Base-by-base conservation (phyloP, 2,888 invertebrate species). In the Machimus atricapillus region DNA sequence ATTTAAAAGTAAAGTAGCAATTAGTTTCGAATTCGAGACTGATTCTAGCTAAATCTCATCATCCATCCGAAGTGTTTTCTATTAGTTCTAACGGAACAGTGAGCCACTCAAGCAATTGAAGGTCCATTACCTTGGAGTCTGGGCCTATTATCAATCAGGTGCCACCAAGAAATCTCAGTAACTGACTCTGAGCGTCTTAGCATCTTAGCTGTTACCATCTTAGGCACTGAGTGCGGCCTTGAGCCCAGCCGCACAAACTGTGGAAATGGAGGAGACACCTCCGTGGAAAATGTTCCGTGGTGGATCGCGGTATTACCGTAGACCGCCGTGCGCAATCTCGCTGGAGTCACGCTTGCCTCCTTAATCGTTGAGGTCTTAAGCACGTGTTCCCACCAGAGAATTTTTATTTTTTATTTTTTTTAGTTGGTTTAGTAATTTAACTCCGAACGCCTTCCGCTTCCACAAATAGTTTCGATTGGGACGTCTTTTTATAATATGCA, bases 71-170 rank as follows among this genome's bases (percentile, higher is more conserved):
- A 81, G 31, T 31, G 56, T 81, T 56, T 81, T 81, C 81, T 81
- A 81, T 81, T 81, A 81, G 31, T 81, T 31, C 81, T 81, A 81
- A 81, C 81, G 81, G 81, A 14, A 56, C 81, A 56, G n/a, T 27
- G 46, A 81, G 52, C 81, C 81, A 81, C 81, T 81, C 81, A 81
- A 52, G 81, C 81, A 81, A 81, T 81, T 81, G 81, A 81, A 23
- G 31, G 81, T 8, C 81, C 81, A 81, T 81, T 81, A 81, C 81
- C 34, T 34, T 34, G 34, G 34, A 34, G 34, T 81, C 56, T 23
- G 46, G 52, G 56, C 56, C 43, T 66, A 81, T 81, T 81, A 81
- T n/a, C 40, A 40, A 40, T 40, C 40, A 52, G 23, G 52, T 52
- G 43, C 23, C 81, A 81, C 19, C 56, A 81, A 81, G 81, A 81